These are phyloP conservation scores for Netelia fuscicornis DNA, from an alignment of 2,888 invertebrate species.

Conservation along the genomic window DNA sequence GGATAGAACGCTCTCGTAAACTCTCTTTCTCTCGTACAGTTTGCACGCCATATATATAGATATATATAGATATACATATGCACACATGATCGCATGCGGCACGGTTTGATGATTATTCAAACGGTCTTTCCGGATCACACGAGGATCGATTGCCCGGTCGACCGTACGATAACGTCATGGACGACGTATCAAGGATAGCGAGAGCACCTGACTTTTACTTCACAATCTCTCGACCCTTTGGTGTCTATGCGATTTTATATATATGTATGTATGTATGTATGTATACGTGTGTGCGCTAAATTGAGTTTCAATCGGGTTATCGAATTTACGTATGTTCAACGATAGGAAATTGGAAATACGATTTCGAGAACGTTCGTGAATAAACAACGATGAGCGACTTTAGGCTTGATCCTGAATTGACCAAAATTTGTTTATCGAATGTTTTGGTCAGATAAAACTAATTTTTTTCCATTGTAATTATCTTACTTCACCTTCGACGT, in stretches of 20 bases:
- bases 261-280: too few species aligned
- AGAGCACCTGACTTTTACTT: constrained; percentile 35
- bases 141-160: constrained; percentile 57
- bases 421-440: too few species aligned
- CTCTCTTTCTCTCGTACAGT: constrained; percentile 22
- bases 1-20: not conserved
- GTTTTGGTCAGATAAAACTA: too few species aligned
- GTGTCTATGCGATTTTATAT: not conserved
- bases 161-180: constrained; percentile 27
- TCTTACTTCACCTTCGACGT: too few species aligned
- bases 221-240: not conserved
- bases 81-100: constrained; percentile 38
- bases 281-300: too few species aligned
- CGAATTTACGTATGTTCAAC: too few species aligned
- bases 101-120: constrained; percentile 59
- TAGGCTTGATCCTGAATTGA: too few species aligned
- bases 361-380: too few species aligned
- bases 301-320: too few species aligned
- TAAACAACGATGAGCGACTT: too few species aligned
- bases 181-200: constrained; percentile 33
- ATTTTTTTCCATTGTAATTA: too few species aligned
- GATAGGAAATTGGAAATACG: too few species aligned
- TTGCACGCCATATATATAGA: constrained; percentile 16
- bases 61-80: not conserved
- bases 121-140: constrained; percentile 46